Base-by-base conservation (phyloP, 2,797 vertebrate genomes). In the Pseudomugil gertrudae region DNA sequence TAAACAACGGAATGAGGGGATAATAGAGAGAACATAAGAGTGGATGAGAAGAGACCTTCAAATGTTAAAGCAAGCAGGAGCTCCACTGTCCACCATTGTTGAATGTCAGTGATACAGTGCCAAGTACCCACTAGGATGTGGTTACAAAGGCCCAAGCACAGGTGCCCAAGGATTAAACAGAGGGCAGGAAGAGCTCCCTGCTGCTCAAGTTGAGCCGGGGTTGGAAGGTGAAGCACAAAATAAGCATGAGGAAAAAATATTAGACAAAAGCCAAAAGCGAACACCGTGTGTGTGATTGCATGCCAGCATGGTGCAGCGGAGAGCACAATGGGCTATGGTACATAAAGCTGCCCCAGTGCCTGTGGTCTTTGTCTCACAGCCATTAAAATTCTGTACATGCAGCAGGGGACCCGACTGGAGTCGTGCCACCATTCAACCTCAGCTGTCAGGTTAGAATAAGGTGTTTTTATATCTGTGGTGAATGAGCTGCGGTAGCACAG, bases 401-500 rank as follows among this genome's bases (percentile, higher is more conserved):
- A 80, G 83, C 84, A 63, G 83, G 87, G 76, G 86, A 87, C 78
- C 78, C 68, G 74, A 84, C 82, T 89, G 85, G 89, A 92, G 79
- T 59, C 27, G 55, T 79, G 90, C 91, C 91, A 92, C 88, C 83
- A 89, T 92, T 89, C 84, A 88, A 87, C 89, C 90, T 92, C 87
- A 86, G 87, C 90, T 91, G 89, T 92, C 90, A 90, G 92, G 89
- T 91, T 90, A 79, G 86, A 93, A 88, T 86, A 90, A 90, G 89
- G 84, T 92, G 84, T 88, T 89, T 87, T 87, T 83, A 84, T 86
- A 78, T 82, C 73, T 72, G 72, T 45, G 45, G 72, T 84, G 86
- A 89, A 88, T 81, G 56, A 76, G 82, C 69, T 73, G 78, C 57
- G 72, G 65, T 74, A 74, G 74, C 75, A 74, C 70, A 81, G 71